Base-by-base conservation (phyloP, 2,113 vertebrate genomes). In the Brachyhypopomus occidentalis region DNA sequence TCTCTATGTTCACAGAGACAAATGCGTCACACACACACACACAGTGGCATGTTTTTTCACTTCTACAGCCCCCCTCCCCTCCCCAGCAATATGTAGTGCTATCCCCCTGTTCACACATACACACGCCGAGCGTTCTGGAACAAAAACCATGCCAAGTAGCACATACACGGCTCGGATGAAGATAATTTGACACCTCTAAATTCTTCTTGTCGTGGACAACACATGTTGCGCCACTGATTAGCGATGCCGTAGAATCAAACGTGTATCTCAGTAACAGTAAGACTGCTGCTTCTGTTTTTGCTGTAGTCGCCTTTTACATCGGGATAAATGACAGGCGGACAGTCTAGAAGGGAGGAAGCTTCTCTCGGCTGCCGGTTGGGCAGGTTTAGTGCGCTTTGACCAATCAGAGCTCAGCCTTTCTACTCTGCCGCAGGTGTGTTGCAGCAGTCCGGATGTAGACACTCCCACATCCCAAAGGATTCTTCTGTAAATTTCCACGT, bases 51-150 rank as follows among this genome's bases (percentile, higher is more conserved):
- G 12, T 52, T 55, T 73, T 30, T 56, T 55, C 52, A 17, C 52
- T 55, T 73, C 71, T 17, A 30, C 48, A 23, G 5, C 41, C 23
- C 11, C 38, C n/a, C 52, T 36, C 9, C 19, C 48, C 30, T 30
- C 30, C 30, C 38, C 48, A 52, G 7, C 41, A 27, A 55, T 56
- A 48, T 73, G 17, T 73, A 16, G 23, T 17, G 22, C 71, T 17
- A 27, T 45, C 71, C 71, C 41, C 16, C n/a, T 25, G 5, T 55
- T 52, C 70, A 63, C 59, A 63, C 41, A 71, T 30, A 58, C 63
- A 78, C n/a, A 48, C 34, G 34, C 73, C 45, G 45, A 22, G 1
- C 22, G 22, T 45, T 4, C 60, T 41, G 23, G n/a, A 72, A n/a
- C 56, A 23, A 30, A 48, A 73, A 52, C 9, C 5, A 41, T 41